Conservation (phyloP, 2,797 vertebrate genomes). For the Threskiornis aethiopicus region DNA sequence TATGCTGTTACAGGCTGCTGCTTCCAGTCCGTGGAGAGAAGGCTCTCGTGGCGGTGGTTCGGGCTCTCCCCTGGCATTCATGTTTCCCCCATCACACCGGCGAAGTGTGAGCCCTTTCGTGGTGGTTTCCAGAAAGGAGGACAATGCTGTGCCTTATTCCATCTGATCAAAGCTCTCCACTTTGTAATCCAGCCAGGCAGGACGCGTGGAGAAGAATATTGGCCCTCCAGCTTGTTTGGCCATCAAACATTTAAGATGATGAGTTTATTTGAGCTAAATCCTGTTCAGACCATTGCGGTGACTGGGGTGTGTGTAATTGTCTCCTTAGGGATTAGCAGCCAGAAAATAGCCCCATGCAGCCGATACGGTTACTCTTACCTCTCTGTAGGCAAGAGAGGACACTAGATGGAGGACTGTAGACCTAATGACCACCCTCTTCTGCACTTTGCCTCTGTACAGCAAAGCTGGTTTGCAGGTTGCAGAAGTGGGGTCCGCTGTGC, state of each 20-base stretch:
- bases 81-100: background rate
- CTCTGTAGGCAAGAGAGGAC: background rate
- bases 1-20: background rate
- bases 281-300: background rate
- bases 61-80: fast-evolving
- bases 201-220: background rate
- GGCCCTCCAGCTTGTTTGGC: background rate
- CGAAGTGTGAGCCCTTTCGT: background rate
- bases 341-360: background rate
- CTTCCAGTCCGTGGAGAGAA: background rate
- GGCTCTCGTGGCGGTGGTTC: background rate
- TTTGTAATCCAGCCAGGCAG: background rate
- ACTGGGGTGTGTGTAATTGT: background rate
- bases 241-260: background rate
- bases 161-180: background rate
- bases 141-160: background rate
- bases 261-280: background rate
- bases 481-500: background rate
- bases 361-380: background rate
- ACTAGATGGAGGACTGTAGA: background rate
- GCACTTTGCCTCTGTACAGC: background rate
- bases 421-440: background rate
- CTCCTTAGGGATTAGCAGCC: background rate
- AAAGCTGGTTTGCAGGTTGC: background rate
- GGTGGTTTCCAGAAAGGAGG: background rate